Base-by-base conservation (phyloP, 2,113 vertebrate species). In the Donacobius atricapilla region DNA sequence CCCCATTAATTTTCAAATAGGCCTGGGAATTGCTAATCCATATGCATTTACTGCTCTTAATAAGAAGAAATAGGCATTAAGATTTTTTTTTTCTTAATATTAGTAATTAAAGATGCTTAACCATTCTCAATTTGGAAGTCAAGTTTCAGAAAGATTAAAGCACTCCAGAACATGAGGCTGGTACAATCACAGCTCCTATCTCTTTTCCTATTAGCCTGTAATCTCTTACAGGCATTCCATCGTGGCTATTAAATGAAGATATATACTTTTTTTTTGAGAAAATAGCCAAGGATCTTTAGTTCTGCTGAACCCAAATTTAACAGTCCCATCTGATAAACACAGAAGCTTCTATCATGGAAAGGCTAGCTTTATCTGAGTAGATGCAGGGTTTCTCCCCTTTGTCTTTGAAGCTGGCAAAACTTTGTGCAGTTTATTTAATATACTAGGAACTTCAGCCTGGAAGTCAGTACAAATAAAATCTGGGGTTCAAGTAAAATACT, bases 121-220 rank as follows among this genome's bases (percentile, higher is more conserved):
- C 75, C 42, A 95, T 92, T 92, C 81, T 94, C 71, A 96, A 94
- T 95, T 95, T 94, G 94, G 91, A 98, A 97, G 77, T 91, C 66
- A 78, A 96, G 76, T 66, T 96, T 90, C 83, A 92, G 60, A 94
- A 97, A 97, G 95, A 97, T 97, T 95, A 97, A 96, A 94, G 87
- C 51, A 72, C 61, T 89, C 88, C 81, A 93, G 81, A 86, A 96
- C 70, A 91, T 3, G 28, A 89, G 37, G 66, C 73, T 65, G 56
- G 94, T 72, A 90, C 75, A 96, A 94, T 96, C 93, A 94, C 13
- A 90, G 24, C 54, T 93, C 79, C 60, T 47, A 95, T 96, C 68
- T 96, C 31, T 68, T 89, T 92, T 95, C 91, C 72, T 76, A 95
- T 94, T 96, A 94, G 78, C 28, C 35, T 91, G 19, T 76, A 93